Conservation (phyloP, 2,888 invertebrate genomes). For the Carcina quercana region DNA sequence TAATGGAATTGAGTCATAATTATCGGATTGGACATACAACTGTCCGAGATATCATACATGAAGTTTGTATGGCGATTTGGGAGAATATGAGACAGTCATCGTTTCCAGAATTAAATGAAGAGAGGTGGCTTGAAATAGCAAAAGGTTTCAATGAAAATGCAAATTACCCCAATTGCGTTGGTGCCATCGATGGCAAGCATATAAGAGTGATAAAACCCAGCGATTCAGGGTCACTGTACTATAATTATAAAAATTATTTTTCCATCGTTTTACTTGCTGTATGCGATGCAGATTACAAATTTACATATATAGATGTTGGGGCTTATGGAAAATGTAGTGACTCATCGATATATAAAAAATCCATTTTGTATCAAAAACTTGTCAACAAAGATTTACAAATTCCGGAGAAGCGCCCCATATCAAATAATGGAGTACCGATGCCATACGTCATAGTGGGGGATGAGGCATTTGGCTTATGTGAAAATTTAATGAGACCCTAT, state of each 20-base stretch:
- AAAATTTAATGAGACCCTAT: neutral
- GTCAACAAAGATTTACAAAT: neutral
- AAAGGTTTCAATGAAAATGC: slow-evolving; percentile 17
- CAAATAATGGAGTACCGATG: neutral
- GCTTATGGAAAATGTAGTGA: slow-evolving; percentile 20
- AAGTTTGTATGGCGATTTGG: neutral
- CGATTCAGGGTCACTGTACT: slow-evolving; percentile 18
- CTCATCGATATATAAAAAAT: neutral
- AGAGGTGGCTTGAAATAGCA: slow-evolving; percentile 20
- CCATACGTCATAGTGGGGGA: neutral
- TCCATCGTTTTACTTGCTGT: slow-evolving; percentile 23
- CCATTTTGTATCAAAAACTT: neutral
- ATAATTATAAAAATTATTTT: slow-evolving; percentile 23
- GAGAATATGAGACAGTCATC: too few relatives aligned
- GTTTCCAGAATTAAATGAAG: neutral
- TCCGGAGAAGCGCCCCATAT: neutral
- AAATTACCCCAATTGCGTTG: slow-evolving; percentile 17
- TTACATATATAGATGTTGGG: slow-evolving; percentile 22
- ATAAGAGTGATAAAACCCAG: slow-evolving; percentile 18
- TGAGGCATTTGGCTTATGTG: neutral
- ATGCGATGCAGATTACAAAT: slow-evolving; percentile 21
- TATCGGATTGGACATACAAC: neutral
- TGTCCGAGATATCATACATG: neutral
- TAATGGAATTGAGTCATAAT: neutral
- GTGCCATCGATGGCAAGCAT: slow-evolving; percentile 18